Base-by-base conservation (phyloP, 53 echinoderm and acorn worm genomes). In the Hippasteria phrygiana region DNA sequence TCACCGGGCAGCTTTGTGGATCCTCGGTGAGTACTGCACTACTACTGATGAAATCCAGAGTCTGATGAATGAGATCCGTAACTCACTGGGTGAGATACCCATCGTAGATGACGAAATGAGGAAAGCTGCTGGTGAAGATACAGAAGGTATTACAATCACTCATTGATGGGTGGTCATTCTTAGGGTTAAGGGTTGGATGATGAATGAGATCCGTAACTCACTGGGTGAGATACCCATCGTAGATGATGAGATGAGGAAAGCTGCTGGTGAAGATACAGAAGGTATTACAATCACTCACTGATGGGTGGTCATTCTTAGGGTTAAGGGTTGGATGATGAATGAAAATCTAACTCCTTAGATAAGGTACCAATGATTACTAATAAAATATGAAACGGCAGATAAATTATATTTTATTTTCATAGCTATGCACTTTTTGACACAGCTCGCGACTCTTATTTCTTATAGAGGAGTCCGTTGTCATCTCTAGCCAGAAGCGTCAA, bases 1-100 rank as follows among this genome's bases (percentile, higher is more conserved):
- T 53, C 97, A 97, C 55, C 95, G 97, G 41, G 97, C 97, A 20
- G 97, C 97, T 16, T 74, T 97, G 41, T 97, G 97, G 97, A 97
- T 97, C 70, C 94, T 97, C 6, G 97, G 97, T 1, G 97, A 97
- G 69, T 97, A 97, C 76, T 97, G 97, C 89, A 94, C 94, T 12
- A 93, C 91, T 27, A 88, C 88, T 35, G 95, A 97, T 13, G 95
- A 97, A 79, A 97, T 97, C 12, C 97, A 97, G 91, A 95, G 97
- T 77, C 81, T 97, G 46, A 97, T 97, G 93, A 97, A 87, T 13
- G 95, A 97, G 87, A 89, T 95, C 18, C 93, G 95, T 31, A 92
- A 90, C 77, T 92, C 94, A 0, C 93, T 97, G 38, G 97, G 97
- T 24, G 97, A 97, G 62, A 92, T 97, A 34, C 97, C 97, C 3